phyloP scores from a whole-genome alignment of 2,888 invertebrate species.

The Unio pictorum region DNA sequence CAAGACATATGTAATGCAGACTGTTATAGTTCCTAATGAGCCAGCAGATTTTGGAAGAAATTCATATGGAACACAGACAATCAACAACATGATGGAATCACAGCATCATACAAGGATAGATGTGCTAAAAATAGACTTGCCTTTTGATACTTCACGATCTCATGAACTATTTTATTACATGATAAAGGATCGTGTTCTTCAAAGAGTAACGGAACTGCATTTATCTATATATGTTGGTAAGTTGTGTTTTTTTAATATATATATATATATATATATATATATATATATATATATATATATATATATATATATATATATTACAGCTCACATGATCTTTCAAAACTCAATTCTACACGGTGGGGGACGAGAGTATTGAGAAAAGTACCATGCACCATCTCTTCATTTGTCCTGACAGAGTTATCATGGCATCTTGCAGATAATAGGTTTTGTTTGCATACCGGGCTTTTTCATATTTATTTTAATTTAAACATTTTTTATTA shows the following conservation, averaged over 20 bases:
- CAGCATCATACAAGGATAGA: slow-evolving; percentile 51
- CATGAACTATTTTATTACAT: slow-evolving; percentile 64
- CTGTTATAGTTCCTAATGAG: slow-evolving; percentile 64
- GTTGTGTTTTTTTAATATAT: slow-evolving; percentile 7
- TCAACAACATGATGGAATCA: slow-evolving; percentile 56
- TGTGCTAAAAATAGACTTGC: slow-evolving; percentile 54
- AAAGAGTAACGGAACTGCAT: slow-evolving; percentile 59
- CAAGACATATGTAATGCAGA: slow-evolving; percentile 44
- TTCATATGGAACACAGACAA: slow-evolving; percentile 61
- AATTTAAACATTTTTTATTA: no score
- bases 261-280: neutral
- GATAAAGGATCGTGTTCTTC: slow-evolving; percentile 56
- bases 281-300: neutral
- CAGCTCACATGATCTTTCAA: no score
- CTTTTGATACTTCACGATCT: slow-evolving; percentile 43
- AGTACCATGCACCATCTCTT: no score
- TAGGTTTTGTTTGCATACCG: no score
- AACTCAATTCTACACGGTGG: no score
- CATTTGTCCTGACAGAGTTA: no score
- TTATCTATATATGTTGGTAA: slow-evolving; percentile 60
- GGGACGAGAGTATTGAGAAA: no score
- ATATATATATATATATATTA: neutral
- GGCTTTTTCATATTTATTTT: no score
- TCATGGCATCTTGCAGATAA: no score
- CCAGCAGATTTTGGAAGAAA: slow-evolving; percentile 66